Base-by-base conservation (phyloP, 2,113 vertebrate genomes). In the Tragelaphus buxtoni region DNA sequence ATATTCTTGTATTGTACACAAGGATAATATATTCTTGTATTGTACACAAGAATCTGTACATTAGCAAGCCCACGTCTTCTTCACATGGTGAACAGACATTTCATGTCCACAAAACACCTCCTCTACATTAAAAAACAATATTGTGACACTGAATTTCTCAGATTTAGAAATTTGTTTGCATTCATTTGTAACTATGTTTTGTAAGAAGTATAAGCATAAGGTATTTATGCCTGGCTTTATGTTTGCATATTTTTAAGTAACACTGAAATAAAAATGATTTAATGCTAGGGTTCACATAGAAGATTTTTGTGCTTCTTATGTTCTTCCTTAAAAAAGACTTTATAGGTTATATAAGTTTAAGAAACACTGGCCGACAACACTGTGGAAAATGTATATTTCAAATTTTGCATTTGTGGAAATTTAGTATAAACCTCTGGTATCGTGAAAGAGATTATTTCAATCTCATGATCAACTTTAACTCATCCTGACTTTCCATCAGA, bases 401-500 rank as follows among this genome's bases (percentile, higher is more conserved):
- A 80, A 82, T 85, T 92, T 94, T 28, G 1, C 7, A 60, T 79
- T 79, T 77, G 32, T 88, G 9, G 65, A 95, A 82, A 95, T 51
- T n/a, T 85, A 56, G 11, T 60, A 24, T 17, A 56, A 94, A 85
- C 39, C 30, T 76, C 72, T 92, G 9, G 7, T 90, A 26, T 88
- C 2, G 56, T 86, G 18, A 94, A 94, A 55, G 14, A 93, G 39
- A 77, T 95, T 45, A 79, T 72, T 88, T 91, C 39, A 86, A 22
- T 35, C 13, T 82, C 80, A 88, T 45, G 39, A 94, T 77, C 55
- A 84, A 82, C 22, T 96, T 97, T 97, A 93, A 97, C 63, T 95
- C 69, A 82, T 72, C 6, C 7, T 82, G 42, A n/a, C 14, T 95
- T 94, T 35, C 30, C 81, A 88, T 92, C 13, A 88, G 74, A 90